These are phyloP conservation scores for Sarcophaga bullata DNA, from an alignment of 1,140 invertebrate species.

Conservation along the genomic window DNA sequence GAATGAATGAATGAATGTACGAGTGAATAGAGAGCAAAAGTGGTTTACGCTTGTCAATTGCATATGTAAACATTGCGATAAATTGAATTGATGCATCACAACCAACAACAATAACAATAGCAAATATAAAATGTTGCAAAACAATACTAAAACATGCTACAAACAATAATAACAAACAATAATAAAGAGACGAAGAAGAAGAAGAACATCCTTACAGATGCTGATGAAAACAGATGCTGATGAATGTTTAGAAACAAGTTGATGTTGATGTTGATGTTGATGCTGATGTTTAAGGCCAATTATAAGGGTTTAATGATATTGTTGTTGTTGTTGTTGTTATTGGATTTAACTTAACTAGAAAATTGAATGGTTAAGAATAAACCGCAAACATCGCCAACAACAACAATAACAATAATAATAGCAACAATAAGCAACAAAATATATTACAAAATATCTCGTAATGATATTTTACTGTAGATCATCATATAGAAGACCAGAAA, in stretches of 20 bases:
- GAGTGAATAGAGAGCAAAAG: conserved; percentile 26
- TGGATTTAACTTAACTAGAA: neutral
- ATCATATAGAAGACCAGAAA: neutral
- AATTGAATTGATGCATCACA: conserved; percentile 16
- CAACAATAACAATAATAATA: too few relatives aligned
- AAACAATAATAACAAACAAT: too few relatives aligned
- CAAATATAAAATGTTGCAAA: neutral
- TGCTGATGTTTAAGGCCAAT: conserved; percentile 32
- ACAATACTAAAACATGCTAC: neutral
- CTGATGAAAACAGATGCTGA: neutral
- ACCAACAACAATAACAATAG: neutral
- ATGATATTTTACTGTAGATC: too few relatives aligned
- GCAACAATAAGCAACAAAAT: too few relatives aligned
- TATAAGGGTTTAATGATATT: conserved; percentile 2
- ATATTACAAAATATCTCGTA: too few relatives aligned
- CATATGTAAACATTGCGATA: conserved; percentile 27
- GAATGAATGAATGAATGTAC: neutral
- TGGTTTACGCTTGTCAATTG: conserved; percentile 36
- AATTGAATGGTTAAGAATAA: neutral
- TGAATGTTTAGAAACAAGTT: conserved; percentile 11
- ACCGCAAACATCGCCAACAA: neutral
- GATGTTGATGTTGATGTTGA: neutral
- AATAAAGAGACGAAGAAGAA: neutral
- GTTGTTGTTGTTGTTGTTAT: neutral
- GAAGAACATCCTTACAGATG: neutral